phyloP scores from a whole-genome alignment of 2,113 vertebrate genomes.

The Tragulus kanchil region DNA sequence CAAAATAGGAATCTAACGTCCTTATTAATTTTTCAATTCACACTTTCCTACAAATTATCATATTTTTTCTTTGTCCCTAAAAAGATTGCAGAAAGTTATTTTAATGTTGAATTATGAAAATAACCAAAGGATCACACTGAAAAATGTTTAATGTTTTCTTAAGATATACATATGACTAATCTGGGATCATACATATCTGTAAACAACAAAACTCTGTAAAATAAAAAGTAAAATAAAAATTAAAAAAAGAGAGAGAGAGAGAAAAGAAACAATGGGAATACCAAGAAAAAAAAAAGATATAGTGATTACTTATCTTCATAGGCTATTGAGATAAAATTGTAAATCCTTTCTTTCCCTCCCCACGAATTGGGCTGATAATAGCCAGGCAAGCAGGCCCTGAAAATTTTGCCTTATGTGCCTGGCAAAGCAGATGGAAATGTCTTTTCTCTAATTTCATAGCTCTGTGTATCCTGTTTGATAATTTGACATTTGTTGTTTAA shows the following conservation, averaged over 20 bases:
- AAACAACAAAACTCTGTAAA: no score
- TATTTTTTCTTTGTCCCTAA: background rate
- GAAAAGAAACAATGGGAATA: no score
- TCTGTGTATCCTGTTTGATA: constrained; percentile 70
- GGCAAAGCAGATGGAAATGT: constrained; percentile 70
- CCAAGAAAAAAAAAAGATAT: background rate
- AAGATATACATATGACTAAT: background rate
- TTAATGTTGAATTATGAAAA: constrained; percentile 23
- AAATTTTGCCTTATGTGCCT: constrained; percentile 19
- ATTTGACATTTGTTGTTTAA: constrained; percentile 82
- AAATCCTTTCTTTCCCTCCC: background rate
- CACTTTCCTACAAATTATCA: constrained; percentile 22
- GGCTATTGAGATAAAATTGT: constrained; percentile 16
- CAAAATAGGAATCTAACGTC: constrained; percentile 28
- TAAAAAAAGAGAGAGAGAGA: no score
- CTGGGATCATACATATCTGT: no score
- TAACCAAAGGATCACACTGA: constrained; percentile 29
- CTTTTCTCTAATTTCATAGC: constrained; percentile 45
- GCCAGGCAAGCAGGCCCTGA: constrained; percentile 18
- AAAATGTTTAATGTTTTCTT: constrained; percentile 29
- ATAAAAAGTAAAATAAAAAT: no score
- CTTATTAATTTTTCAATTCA: constrained; percentile 67
- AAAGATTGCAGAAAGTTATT: constrained; percentile 50
- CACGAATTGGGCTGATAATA: background rate
- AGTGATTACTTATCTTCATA: background rate